phyloP scores from a whole-genome alignment of 2,113 vertebrate genomes.

The Ptyas mucosa region DNA sequence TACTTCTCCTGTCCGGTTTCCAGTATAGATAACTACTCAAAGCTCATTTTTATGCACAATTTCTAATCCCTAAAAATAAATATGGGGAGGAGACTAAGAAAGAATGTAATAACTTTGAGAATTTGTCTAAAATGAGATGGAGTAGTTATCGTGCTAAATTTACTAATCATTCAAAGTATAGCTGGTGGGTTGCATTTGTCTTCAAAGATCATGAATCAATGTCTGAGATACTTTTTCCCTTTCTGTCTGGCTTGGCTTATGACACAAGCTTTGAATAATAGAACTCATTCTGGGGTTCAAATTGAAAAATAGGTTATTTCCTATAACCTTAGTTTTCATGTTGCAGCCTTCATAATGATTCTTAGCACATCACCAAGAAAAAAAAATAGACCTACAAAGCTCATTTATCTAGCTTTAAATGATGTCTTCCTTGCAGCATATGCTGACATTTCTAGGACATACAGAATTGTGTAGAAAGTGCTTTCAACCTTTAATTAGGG shows the following conservation, averaged over 20 bases:
- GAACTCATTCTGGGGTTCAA: background rate
- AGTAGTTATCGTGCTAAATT: fast-evolving
- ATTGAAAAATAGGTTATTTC: background rate
- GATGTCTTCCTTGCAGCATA: background rate
- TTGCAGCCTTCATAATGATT: background rate
- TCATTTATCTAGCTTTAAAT: slow-evolving; percentile 6
- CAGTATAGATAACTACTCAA: background rate
- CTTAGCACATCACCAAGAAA: background rate
- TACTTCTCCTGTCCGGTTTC: background rate
- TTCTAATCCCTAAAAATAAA: background rate
- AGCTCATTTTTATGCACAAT: background rate
- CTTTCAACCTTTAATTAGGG: slow-evolving; percentile 9
- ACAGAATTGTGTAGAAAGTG: slow-evolving; percentile 7
- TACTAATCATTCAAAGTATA: background rate
- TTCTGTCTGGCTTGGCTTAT: background rate
- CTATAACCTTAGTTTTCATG: background rate
- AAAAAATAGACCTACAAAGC: background rate
- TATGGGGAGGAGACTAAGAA: background rate
- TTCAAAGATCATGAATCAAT: background rate
- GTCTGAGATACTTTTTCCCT: background rate
- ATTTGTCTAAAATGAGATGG: background rate
- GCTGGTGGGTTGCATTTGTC: background rate
- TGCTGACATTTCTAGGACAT: slow-evolving; percentile 27
- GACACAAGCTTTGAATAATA: background rate
- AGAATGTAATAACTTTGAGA: background rate